Evolutionary conservation across 2,113 vertebrate species (phyloP).

Genomic region (Narcine bancroftii): DNA sequence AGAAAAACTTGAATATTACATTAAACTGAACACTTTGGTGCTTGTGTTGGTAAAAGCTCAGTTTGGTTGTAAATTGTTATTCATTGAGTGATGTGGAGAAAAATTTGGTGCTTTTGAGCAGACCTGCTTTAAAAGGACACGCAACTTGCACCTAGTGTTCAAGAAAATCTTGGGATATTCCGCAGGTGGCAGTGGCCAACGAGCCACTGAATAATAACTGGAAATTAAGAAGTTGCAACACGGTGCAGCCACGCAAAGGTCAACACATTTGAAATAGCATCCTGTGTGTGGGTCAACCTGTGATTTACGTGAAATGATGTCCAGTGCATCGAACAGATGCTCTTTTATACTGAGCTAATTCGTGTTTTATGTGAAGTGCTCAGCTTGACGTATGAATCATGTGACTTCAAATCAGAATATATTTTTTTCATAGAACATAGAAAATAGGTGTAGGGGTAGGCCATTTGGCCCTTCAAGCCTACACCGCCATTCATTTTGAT

Average conservation of each 20-base stretch:
- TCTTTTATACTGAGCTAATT: background rate
- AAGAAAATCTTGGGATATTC: background rate
- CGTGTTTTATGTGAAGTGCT: background rate
- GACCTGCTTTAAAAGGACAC: background rate
- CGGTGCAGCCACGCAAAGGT: background rate
- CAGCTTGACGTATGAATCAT: background rate
- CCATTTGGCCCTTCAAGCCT: no score
- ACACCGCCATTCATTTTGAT: no score
- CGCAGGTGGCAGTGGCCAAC: background rate
- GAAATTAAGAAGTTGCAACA: background rate
- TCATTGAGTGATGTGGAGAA: background rate
- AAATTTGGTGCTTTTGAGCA: background rate
- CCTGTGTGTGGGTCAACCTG: background rate
- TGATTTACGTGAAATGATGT: background rate
- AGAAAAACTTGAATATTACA: background rate
- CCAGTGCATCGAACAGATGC: background rate
- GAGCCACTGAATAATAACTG: background rate
- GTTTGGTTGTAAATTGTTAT: conserved; percentile 10
- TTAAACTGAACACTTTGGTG: background rate
- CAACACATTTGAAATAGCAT: background rate
- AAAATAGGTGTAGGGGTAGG: no score
- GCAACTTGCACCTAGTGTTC: background rate
- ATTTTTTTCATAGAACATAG: no score
- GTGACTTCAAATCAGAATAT: background rate
- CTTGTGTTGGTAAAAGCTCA: background rate